phyloP scores from a whole-genome alignment of 2,888 invertebrate genomes.

The Odontocerum albicorne region DNA sequence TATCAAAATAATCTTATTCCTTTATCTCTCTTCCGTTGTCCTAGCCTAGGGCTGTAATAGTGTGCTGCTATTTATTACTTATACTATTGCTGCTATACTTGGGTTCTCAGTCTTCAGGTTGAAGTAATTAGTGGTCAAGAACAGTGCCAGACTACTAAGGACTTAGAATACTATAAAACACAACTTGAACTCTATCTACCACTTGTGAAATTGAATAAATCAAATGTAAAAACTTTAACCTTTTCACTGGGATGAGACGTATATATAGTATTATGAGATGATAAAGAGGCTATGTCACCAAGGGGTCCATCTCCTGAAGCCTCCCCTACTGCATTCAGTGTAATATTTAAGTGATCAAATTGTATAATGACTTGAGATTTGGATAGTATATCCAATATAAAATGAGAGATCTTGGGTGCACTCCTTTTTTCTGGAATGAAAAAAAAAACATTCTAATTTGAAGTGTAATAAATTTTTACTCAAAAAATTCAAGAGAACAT shows the following conservation, averaged over 20 bases:
- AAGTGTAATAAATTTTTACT: background rate
- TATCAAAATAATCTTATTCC: too few relatives aligned
- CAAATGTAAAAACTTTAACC: conserved; percentile 2
- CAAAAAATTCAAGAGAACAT: too few relatives aligned
- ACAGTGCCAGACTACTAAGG: too few relatives aligned
- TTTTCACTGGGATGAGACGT: conserved; percentile 39
- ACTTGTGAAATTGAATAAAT: background rate
- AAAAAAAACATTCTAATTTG: background rate
- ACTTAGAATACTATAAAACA: too few relatives aligned
- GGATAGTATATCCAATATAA: background rate
- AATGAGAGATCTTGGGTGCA: background rate
- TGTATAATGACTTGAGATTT: background rate
- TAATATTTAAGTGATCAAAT: background rate
- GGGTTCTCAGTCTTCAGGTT: too few relatives aligned
- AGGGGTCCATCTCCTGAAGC: background rate
- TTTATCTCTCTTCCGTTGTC: too few relatives aligned
- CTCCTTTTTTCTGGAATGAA: background rate
- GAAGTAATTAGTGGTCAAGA: too few relatives aligned
- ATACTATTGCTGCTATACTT: too few relatives aligned
- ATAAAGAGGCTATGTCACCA: conserved; percentile 12
- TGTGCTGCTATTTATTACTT: too few relatives aligned
- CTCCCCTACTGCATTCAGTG: background rate
- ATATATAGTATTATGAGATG: conserved; percentile 40
- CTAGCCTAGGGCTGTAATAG: too few relatives aligned
- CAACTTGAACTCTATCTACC: too few relatives aligned